Base-by-base conservation (phyloP, 2,888 invertebrate species). In the Drosophila barbarae region DNA sequence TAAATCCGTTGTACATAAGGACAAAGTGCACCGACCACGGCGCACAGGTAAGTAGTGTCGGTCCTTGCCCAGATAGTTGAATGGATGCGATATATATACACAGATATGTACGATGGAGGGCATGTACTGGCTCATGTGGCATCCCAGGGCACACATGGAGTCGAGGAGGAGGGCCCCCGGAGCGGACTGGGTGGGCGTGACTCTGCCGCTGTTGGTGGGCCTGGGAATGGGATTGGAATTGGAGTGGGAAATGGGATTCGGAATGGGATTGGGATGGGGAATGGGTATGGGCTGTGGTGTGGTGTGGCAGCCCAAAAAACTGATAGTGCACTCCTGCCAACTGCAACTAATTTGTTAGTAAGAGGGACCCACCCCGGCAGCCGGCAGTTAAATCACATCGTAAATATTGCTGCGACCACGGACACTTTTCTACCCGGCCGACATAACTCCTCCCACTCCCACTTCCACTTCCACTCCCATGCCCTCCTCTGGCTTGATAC, bases 341-440 rank as follows among this genome's bases (percentile, higher is more conserved):
- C 68, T 71, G 73, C 66, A 73, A 67, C 74, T 73, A 74, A 76
- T 76, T 76, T 74, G 74, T 71, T 71, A 60, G 63, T 34, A 34
- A 18, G 54, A 51, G 39, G 71, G 60, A 54, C 56, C 57, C 44
- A 44, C 46, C 46, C 30, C 32, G 46, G 30, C 46, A 18, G 46
- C 46, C 30, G 46, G 46, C 32, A 47, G 46, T 47, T 47, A 47
- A 47, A 47, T 47, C 52, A 55, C 65, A 56, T 66, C 74, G 72
- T 56, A 66, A 72, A 63, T 63, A 57, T 46, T 32, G 58, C 51
- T 35, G 51, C 41, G 44, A 57, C 36, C 58, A 58, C 51, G 49
- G 39, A 57, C 47, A 32, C 42, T 66, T 59, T 63, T 4, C 26
- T 7, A 53, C 46, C 35, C 30, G 12, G n/a, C 30, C 39, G n/a